Evolutionary conservation across 2,888 invertebrate species (phyloP).

Genomic region (Amiota mariae): DNA sequence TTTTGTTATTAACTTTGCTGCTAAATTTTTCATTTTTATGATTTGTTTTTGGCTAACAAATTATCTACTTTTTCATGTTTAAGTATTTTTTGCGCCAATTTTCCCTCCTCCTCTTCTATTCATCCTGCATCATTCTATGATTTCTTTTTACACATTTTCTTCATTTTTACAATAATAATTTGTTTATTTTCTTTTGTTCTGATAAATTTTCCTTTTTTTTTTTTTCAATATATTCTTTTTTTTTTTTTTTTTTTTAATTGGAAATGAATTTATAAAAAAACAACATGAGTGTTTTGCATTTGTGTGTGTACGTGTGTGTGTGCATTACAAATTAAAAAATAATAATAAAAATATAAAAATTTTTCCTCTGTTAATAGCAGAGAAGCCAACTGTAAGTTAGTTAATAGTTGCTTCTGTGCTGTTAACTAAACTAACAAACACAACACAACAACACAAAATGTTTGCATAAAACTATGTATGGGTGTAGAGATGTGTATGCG

Average conservation of each 20-base stretch:
- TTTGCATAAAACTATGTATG: background rate
- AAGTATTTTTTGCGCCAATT: conserved; percentile 23
- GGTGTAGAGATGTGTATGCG: conserved; percentile 11
- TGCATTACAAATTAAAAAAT: conserved; percentile 29
- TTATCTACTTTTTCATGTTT: conserved; percentile 24
- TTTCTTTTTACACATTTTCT: conserved; percentile 31
- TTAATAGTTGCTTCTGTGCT: background rate
- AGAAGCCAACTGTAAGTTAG: conserved; percentile 13
- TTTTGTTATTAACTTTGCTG: background rate
- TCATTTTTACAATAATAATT: background rate
- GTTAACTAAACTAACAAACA: conserved; percentile 2
- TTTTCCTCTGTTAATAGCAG: conserved; percentile 18
- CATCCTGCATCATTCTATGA: conserved; percentile 14
- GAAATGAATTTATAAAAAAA: background rate
- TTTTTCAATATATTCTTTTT: background rate
- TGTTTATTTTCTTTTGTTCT: conserved; percentile 24
- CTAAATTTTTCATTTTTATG: conserved; percentile 2
- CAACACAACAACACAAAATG: background rate
- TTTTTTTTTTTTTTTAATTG: background rate
- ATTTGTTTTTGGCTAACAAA: conserved; percentile 57
- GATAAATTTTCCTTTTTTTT: background rate
- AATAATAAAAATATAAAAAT: conserved; percentile 22
- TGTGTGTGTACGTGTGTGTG: conserved; percentile 38
- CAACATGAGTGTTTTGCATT: conserved; percentile 45
- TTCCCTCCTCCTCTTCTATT: background rate